Percentiles rank a stretch among this genome's conserved stretches.
Evolutionary conservation across 1,140 invertebrate genomes (phyloP).

Genomic region (Achatina immaculata): DNA sequence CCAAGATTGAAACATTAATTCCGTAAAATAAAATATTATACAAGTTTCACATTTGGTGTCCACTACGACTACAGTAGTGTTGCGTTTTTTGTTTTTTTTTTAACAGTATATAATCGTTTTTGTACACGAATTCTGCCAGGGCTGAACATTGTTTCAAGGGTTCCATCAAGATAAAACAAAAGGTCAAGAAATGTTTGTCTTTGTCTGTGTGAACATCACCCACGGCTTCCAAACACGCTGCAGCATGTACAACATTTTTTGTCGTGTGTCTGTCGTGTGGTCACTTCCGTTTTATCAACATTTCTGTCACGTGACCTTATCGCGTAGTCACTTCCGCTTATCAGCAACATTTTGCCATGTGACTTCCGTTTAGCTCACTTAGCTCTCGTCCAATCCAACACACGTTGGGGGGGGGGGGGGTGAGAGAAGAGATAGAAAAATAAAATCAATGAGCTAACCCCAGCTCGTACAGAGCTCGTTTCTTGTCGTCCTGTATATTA

Average conservation of each 20-base stretch:
- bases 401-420: no score
- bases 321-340: not conserved
- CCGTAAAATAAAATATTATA: not conserved
- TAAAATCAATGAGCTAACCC: no score
- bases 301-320: not conserved
- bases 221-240: not conserved
- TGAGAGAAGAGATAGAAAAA: no score
- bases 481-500: no score
- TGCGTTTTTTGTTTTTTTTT: not conserved
- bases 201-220: not conserved
- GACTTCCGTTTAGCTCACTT: no score
- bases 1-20: no score
- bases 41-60: no score
- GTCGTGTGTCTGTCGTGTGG: not conserved
- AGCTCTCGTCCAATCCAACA: no score
- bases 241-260: not conserved
- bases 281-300: not conserved
- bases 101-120: not conserved
- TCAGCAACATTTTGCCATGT: not conserved
- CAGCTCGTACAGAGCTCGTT: no score
- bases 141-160: no score
- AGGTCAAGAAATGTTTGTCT: not conserved
- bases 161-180: not conserved
- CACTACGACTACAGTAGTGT: no score
- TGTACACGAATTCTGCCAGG: no score